Base-by-base conservation (phyloP, 2,113 vertebrate species). In the Ophiodon elongatus region DNA sequence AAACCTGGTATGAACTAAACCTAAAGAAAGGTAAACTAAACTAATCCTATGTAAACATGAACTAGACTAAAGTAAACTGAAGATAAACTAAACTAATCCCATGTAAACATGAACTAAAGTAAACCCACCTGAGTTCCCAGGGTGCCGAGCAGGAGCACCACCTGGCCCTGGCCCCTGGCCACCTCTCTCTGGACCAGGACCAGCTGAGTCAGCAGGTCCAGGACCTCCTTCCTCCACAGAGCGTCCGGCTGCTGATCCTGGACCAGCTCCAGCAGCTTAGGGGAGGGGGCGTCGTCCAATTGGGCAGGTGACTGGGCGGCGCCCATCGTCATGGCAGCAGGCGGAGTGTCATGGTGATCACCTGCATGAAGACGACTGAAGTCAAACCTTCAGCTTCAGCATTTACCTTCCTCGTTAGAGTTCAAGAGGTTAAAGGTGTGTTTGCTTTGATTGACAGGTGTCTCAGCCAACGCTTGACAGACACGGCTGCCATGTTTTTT, bases 101-200 rank as follows among this genome's bases (percentile, higher is more conserved):
- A n/a, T n/a, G n/a, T n/a, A n/a, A n/a, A n/a, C n/a, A n/a, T n/a
- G n/a, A n/a, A 23, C 10, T 10, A 17, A 39, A 45, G 23, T 56
- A 33, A 57, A 50, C 37, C 35, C 54, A 73, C 70, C 54, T 33
- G 39, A 76, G 63, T 70, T 84, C 57, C 86, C 63, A 93, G 79
- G 0, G 31, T 33, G 1, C 78, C 31, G 17, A 94, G 93, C 60
- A 85, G 79, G 43, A 91, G 83, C 45, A 93, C 63, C 43, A 90
- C 62, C 71, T 95, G 89, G 0, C 1, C 57, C 70, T 94, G 94
- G 8, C 85, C 27, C 19, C 73, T 83, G 14, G 85, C 25, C 0
- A 67, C n/a, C 50, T 93, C 89, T 50, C 68, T 88, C 68, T 95
- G 92, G 39, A 91, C 79, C 57, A 67, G 80, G 13, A 92, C 73